Base-by-base conservation (phyloP, 1,140 invertebrate species). In the Homarus americanus region DNA sequence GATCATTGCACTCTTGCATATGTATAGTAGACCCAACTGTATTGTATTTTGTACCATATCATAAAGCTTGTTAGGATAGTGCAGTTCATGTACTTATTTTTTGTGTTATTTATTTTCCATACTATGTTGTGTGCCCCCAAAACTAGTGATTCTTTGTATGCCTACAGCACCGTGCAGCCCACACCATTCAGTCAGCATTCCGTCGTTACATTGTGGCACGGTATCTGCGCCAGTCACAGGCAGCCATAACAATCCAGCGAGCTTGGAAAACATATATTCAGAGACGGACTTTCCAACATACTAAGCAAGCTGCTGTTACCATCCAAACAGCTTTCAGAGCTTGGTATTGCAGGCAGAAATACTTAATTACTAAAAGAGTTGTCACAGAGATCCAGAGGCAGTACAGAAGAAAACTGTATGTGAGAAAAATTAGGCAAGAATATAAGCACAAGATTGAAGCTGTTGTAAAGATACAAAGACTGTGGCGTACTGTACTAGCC, bases 111-210 rank as follows among this genome's bases (percentile, higher is more conserved):
- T n/a, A n/a, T 82, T 63, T 5, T 2, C 58, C n/a, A 12, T 38
- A 28, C 2, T 20, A 58, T 49, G 10, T 36, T 49, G 15, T 86
- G 20, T 20, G 24, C n/a, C 15, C 53, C 5, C 5, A 5, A 49
- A 7, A 41, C n/a, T 75, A 53, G 36, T 73, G 38, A 34, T 75
- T n/a, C 41, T 73, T 78, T 66, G 2, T 69, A 66, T 15, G 44
- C 66, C 78, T 75, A 10, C 92, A 92, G 92, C 76, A 92, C 44
- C 34, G 38, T 32, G 85, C 91, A 24, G 91, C 91, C 2, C 49
- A 49, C 34, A 76, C 76, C 28, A 92, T 92, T 66, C 91, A 92
- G 72, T 69, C 80, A 34, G 63, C 69, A 28, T 82, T 76, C 63
- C 79, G 91, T 28, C 85, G 66, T 44, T 92, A 76, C 58, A 58